Conservation (phyloP, 2,113 vertebrate species). For the Mohoua ochrocephala region DNA sequence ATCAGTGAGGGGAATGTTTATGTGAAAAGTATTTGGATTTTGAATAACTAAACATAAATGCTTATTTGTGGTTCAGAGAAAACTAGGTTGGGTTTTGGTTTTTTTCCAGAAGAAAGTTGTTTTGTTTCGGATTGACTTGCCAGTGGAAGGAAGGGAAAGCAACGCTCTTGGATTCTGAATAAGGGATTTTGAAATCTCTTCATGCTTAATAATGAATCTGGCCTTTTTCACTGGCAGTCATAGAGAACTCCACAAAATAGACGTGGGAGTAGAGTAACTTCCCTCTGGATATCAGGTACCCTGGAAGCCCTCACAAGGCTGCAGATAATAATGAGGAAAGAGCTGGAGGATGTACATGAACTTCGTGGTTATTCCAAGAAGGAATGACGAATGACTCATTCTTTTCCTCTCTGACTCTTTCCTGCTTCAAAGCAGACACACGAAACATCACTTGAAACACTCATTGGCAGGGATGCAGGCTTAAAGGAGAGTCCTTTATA, state of each 20-base stretch:
- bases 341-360: neutral
- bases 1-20: neutral
- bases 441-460: neutral
- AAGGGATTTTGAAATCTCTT: neutral
- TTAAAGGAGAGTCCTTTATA: neutral
- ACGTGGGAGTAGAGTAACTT: neutral
- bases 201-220: neutral
- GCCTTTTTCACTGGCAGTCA: neutral
- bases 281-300: neutral
- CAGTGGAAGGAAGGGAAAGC: neutral
- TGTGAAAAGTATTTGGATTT: neutral
- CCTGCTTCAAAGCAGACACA: neutral
- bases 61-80: neutral
- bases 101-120: neutral
- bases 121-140: neutral
- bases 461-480: neutral
- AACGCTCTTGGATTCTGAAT: neutral
- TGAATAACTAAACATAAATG: neutral
- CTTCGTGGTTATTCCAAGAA: neutral
- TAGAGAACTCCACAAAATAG: neutral
- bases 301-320: neutral
- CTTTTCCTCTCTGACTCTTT: neutral
- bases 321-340: neutral
- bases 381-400: neutral
- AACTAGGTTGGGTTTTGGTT: accelerated